Evolutionary conservation across 2,797 vertebrate genomes (phyloP), one percentile per base, ranked within the genome.

Genomic region (Etheostoma perlongum): DNA sequence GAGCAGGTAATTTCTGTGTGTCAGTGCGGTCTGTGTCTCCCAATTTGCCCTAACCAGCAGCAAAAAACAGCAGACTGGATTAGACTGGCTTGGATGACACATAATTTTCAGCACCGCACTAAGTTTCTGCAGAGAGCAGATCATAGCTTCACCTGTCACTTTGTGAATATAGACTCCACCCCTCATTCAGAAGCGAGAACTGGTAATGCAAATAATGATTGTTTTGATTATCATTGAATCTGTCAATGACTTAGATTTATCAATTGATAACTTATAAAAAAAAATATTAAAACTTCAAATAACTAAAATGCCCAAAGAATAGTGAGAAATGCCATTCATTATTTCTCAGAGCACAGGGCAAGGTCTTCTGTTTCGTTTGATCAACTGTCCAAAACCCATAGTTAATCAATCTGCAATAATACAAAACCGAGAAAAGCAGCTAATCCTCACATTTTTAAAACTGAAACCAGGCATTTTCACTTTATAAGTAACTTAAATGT

Each of bases 21-120:
- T 72, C 55, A 52, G 52, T 73, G 58, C 27, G 76, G 73, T 72
- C 52, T 61, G 62, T 52, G 67, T 76, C 74, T 83, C 78, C 72
- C 58, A 64, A 64, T 78, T 70, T 70, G 78, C 65, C 21, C 60
- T 81, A 76, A 84, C 84, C 65, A 76, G 72, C 73, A 79, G 67
- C 62, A 6, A 33, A 75, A 65, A 79, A 76, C 68, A 78, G 79
- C 74, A 82, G 74, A 87, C 79, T 84, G 72, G 78, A 90, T 89
- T 78, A 87, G 72, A 81, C 86, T 73, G 76, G 72, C 74, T 71
- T 25, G 52, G 67, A 86, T 91, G 81, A 74, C 69, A 74, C 48
- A 13, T 65, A 79, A 79, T 83, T 85, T 67, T 74, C 65, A 72
- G 61, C 42, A 23, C 80, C 72, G 52, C 74, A 44, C n/a, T 2